Evolutionary conservation across 2,113 vertebrate genomes (phyloP).

Genomic region (Cynoglossus semilaevis): DNA sequence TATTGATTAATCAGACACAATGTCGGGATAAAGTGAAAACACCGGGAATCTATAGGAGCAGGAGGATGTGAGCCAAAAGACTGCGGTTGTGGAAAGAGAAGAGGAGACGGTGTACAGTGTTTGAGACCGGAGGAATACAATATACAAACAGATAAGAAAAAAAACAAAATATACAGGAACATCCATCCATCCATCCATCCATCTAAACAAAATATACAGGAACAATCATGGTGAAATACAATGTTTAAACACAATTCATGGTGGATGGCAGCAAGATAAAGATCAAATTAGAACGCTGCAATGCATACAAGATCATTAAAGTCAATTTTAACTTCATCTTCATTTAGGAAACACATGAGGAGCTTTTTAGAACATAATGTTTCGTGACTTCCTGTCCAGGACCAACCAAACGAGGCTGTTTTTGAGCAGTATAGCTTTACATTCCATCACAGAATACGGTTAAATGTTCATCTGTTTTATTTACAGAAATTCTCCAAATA

Average conservation of each 20-base stretch:
- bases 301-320: too few species aligned
- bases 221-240: too few species aligned
- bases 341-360: constrained; percentile 22
- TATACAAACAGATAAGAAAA: too few species aligned
- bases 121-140: background rate
- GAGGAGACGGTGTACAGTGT: constrained; percentile 13
- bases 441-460: constrained; percentile 35
- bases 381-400: constrained; percentile 26
- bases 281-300: too few species aligned
- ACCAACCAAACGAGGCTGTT: constrained; percentile 33
- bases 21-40: background rate
- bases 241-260: too few species aligned
- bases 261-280: too few species aligned
- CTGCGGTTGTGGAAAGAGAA: background rate
- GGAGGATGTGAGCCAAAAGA: background rate
- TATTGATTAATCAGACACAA: too few species aligned
- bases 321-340: too few species aligned
- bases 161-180: too few species aligned
- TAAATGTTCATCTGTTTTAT: constrained; percentile 12
- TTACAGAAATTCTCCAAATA: constrained; percentile 21
- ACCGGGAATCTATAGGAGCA: constrained; percentile 10
- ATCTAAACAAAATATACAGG: too few species aligned
- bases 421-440: constrained; percentile 21
- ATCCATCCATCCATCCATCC: too few species aligned
- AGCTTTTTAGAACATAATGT: constrained; percentile 18